Conservation (phyloP, 2,888 invertebrate genomes). For the Linyphia triangularis region DNA sequence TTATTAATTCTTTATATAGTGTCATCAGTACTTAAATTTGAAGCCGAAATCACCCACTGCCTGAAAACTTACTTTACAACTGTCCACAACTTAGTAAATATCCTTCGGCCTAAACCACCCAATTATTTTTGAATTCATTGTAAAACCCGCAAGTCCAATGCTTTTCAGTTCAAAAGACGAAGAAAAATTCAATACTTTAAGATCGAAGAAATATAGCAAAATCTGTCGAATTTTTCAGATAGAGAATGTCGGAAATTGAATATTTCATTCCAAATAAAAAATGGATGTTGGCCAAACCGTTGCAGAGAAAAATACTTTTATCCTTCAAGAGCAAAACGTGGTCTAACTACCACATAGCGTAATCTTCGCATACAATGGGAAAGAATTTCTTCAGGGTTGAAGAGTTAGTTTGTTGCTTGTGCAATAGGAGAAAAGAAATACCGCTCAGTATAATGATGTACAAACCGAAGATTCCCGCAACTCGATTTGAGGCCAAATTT, state of each 20-base stretch:
- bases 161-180: slow-evolving; percentile 39
- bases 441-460: slow-evolving; percentile 8
- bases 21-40: too few species aligned
- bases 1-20: too few species aligned
- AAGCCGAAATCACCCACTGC: too few species aligned
- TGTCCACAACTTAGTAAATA: slow-evolving; percentile 51
- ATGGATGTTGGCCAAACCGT: slow-evolving; percentile 28
- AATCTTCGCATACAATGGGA: slow-evolving; percentile 14
- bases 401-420: slow-evolving; percentile 7
- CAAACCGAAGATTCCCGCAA: neutral
- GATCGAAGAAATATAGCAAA: neutral
- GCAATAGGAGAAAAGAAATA: slow-evolving; percentile 6
- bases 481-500: slow-evolving; percentile 6
- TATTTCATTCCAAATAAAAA: slow-evolving; percentile 34
- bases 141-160: slow-evolving; percentile 17
- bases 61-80: too few species aligned
- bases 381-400: neutral
- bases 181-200: slow-evolving; percentile 31
- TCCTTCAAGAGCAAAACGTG: slow-evolving; percentile 42
- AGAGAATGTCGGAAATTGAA: slow-evolving; percentile 49
- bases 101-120: slow-evolving; percentile 26
- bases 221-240: slow-evolving; percentile 18
- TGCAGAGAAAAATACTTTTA: slow-evolving; percentile 35
- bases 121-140: slow-evolving; percentile 38
- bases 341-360: slow-evolving; percentile 41